phyloP scores from a whole-genome alignment of 2,113 vertebrate genomes.

The Ailuropoda melanoleuca region DNA sequence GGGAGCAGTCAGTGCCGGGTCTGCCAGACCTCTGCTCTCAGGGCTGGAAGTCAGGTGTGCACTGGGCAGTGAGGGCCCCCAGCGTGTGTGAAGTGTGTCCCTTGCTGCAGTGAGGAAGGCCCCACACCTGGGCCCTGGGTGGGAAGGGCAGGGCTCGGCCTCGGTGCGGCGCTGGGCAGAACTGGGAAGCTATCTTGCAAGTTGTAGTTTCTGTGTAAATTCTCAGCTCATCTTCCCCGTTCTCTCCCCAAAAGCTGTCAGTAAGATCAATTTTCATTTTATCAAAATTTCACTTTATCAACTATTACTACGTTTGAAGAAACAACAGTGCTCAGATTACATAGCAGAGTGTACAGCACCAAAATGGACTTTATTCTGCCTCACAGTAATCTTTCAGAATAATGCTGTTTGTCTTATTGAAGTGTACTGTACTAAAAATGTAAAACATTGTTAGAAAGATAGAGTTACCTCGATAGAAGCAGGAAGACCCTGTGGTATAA shows the following conservation, averaged over 20 bases:
- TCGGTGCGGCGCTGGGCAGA: neutral
- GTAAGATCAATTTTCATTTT: constrained; percentile 35
- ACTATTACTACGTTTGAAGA: neutral
- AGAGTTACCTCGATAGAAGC: constrained; percentile 89
- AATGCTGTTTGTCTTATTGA: neutral
- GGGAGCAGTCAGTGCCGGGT: neutral
- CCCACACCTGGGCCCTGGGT: neutral
- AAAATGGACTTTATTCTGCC: neutral
- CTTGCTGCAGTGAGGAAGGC: neutral
- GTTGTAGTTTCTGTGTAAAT: constrained; percentile 13
- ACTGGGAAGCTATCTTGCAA: neutral
- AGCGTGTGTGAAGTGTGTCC: neutral
- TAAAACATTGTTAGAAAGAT: constrained; percentile 9
- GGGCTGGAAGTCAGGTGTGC: neutral
- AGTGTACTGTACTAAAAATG: neutral
- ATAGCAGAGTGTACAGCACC: neutral
- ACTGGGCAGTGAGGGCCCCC: neutral
- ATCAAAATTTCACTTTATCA: neutral
- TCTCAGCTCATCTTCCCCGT: neutral
- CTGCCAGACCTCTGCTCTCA: neutral
- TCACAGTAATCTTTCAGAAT: neutral
- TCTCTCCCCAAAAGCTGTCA: neutral
- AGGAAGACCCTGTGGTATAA: constrained; percentile 94
- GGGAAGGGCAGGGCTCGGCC: neutral
- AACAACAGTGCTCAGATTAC: neutral